Evolutionary conservation across 2,888 invertebrate species (phyloP).

Genomic region (Pristionchus fissidentatus): DNA sequence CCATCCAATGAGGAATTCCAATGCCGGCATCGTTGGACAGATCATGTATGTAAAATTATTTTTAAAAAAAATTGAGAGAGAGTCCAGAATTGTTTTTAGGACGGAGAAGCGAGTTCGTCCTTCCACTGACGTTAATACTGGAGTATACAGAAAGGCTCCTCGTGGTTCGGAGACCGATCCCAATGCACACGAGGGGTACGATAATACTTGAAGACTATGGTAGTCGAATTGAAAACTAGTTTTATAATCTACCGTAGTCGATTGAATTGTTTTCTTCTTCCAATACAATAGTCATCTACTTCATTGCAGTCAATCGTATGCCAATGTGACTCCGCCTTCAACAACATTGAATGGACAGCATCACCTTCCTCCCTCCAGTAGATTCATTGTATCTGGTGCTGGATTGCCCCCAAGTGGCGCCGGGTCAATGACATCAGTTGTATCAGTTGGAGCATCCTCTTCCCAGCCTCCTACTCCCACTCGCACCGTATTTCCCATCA

Average conservation of each 20-base stretch:
- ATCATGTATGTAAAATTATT: slow-evolving; percentile 28
- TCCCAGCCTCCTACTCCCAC: slow-evolving; percentile 46
- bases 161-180: slow-evolving; percentile 40
- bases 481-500: slow-evolving; percentile 47
- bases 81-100: not conserved
- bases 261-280: not conserved
- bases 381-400: slow-evolving; percentile 3
- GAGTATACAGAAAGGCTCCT: slow-evolving; percentile 30
- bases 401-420: not conserved
- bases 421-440: slow-evolving; percentile 1
- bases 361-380: not conserved
- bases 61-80: too few relatives aligned
- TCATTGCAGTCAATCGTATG: slow-evolving; percentile 39
- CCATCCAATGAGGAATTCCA: not conserved
- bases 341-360: not conserved
- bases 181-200: slow-evolving; percentile 38
- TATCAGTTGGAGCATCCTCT: not conserved
- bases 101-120: slow-evolving; percentile 43
- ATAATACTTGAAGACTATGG: too few relatives aligned
- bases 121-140: not conserved
- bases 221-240: too few relatives aligned
- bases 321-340: slow-evolving; percentile 47
- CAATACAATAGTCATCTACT: too few relatives aligned
- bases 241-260: not conserved
- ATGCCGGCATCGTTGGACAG: slow-evolving; percentile 37